Percentiles rank a stretch among this genome's conserved stretches.
phyloP scores from a whole-genome alignment of 2,113 vertebrate species.

The human region GRCh38 chrX:15504501-15505000 shows the following conservation, averaged over 20 bases:
- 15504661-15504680: background rate
- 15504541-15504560: background rate
- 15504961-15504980: background rate
- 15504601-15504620: background rate
- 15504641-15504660: background rate
- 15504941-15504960: conserved; percentile 33
- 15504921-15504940: conserved; percentile 8
- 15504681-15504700: background rate
- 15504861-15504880: background rate
- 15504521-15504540: background rate
- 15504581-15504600: background rate
- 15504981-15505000: background rate
- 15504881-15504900: background rate
- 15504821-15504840: conserved; percentile 75
- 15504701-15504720: background rate
- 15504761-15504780: background rate
- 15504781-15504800: conserved; percentile 36
- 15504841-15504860: conserved; percentile 10
- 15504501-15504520: background rate
- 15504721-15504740: conserved; percentile 19
- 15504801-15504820: conserved; percentile 67
- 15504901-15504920: conserved; percentile 60
- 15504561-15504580: background rate
- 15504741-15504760: background rate
- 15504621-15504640: background rate